These are phyloP conservation scores for Seira musarum DNA, from an alignment of 2,888 invertebrate species.

Conservation along the genomic window DNA sequence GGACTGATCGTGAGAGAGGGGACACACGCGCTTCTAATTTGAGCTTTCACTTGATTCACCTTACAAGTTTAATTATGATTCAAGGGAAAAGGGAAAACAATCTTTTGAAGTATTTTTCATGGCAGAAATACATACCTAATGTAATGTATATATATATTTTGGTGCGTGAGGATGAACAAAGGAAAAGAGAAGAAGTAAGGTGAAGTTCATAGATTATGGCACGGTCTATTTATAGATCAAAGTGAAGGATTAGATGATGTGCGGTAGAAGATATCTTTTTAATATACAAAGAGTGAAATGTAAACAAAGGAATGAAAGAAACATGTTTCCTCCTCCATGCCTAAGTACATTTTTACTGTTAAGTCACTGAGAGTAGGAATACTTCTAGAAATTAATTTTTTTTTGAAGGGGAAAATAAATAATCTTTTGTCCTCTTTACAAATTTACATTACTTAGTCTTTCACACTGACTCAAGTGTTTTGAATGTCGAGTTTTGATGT, in stretches of 20 bases:
- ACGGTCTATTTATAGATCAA: conserved; percentile 10
- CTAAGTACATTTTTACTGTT: no score
- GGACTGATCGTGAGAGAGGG: no score
- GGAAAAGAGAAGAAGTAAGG: not conserved
- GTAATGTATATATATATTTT: not conserved
- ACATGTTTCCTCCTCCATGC: no score
- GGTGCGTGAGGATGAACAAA: not conserved
- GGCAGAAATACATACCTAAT: no score
- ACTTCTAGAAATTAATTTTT: not conserved
- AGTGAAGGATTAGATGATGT: conserved; percentile 10
- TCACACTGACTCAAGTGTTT: conserved; percentile 22
- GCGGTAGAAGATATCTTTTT: not conserved
- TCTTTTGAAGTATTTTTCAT: no score
- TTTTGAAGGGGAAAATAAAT: conserved; percentile 1
- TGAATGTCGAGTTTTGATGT: no score
- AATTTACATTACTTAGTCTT: no score
- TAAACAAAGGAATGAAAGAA: not conserved
- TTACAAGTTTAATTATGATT: not conserved
- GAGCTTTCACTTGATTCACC: not conserved
- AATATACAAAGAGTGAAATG: not conserved
- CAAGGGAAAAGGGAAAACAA: not conserved
- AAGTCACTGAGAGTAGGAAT: not conserved
- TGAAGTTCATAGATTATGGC: not conserved
- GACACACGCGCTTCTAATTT: not conserved
- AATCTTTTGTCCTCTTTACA: not conserved